Evolutionary conservation across 2,888 invertebrate species (phyloP), one percentile per base, ranked within the genome.

Genomic region (Rapana venosa): DNA sequence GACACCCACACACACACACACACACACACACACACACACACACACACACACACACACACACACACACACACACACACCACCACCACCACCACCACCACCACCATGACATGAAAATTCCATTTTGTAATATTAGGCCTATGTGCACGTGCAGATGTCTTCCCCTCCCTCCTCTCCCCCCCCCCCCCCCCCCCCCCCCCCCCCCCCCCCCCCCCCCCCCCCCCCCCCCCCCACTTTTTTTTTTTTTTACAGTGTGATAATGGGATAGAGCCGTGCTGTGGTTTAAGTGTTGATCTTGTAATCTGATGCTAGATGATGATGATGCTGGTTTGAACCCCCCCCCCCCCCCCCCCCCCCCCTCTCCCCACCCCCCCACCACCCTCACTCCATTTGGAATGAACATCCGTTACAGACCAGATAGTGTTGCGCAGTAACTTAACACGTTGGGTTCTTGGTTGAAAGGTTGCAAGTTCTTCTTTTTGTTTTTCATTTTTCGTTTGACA

Each of bases 11-110:
- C 84, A 83, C 83, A 87, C 74, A 90, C 35, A 91, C 56, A 90
- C 88, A 88, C 36, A 91, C 66, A 92, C 74, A 91, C 70, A 66
- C 58, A 85, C 32, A 83, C 56, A 87, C 61, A 90, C 47, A 87
- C 26, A 88, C 83, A 87, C 61, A 79, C 83, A 90, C 35, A 83
- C 85, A 90, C 70, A 92, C 77, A 89, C 56, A 58, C 56, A 56
- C 35, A 88, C 35, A 36, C 32, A 85, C 58, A 74, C 22, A 87
- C 20, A 87, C 22, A 87, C 20, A 74, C 32, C 58, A 17, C 58
- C 32, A 87, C 26, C 8, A 8, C 8, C 61, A 61, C 61, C 8
- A 66, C 66, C 20, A 66, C 47, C 47, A n/a, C 47, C 47, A 47
- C 8, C 4, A 8, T 47, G 47, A 47, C 47, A 47, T 47, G 47